Evolutionary conservation across 2,888 invertebrate genomes (phyloP).

Genomic region (Zygogramma bicolorata): DNA sequence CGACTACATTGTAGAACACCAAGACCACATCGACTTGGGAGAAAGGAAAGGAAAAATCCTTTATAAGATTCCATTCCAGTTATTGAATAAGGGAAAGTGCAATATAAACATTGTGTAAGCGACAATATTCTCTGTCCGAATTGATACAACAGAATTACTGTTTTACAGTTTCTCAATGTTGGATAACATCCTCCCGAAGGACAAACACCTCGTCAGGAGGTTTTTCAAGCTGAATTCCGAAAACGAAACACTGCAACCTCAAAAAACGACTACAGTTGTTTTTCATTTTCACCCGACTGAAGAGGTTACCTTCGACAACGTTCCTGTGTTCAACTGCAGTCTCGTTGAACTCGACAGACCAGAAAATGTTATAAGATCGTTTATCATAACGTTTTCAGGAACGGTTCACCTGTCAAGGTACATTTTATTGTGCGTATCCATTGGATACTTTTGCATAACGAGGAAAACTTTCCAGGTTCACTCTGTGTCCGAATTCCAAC

Average conservation of each 20-base stretch:
- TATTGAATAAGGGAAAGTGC: conserved; percentile 72
- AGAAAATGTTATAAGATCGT: conserved; percentile 53
- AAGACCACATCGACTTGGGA: conserved; percentile 68
- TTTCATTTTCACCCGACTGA: conserved; percentile 53
- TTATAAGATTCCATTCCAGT: conserved; percentile 66
- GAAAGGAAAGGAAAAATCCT: conserved; percentile 71
- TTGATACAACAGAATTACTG: neutral
- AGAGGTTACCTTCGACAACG: conserved; percentile 51
- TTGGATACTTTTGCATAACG: neutral
- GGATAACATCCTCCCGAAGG: conserved; percentile 13
- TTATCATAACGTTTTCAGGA: conserved; percentile 56
- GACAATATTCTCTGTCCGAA: conserved; percentile 1
- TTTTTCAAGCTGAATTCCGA: conserved; percentile 45
- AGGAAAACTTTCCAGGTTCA: conserved; percentile 66
- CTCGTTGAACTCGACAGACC: conserved; percentile 55
- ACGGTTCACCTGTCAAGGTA: conserved; percentile 58
- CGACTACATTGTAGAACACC: conserved; percentile 70
- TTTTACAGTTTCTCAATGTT: conserved; percentile 48
- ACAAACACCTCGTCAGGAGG: conserved; percentile 27
- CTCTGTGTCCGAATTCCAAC: conserved; percentile 71
- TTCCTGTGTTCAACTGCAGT: conserved; percentile 56
- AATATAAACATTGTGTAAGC: conserved; percentile 43
- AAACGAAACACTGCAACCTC: conserved; percentile 36
- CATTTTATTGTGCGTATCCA: conserved; percentile 25
- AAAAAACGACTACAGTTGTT: conserved; percentile 44